Conservation (phyloP, 1,140 invertebrate species). For the Papilio polytes region DNA sequence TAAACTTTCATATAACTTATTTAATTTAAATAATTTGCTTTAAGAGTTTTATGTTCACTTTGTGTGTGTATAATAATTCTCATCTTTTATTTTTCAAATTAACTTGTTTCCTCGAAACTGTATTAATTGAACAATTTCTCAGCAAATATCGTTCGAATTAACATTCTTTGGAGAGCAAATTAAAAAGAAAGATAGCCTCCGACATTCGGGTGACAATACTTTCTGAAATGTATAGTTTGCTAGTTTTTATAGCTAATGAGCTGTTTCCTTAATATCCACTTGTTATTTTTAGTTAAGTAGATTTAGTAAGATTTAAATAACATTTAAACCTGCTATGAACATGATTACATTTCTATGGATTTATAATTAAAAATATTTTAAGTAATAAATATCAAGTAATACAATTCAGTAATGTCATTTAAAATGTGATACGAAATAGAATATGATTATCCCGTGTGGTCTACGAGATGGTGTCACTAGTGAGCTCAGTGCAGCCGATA, state of each 20-base stretch:
- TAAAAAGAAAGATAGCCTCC: slow-evolving; percentile 48
- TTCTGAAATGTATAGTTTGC: neutral
- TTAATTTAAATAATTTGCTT: neutral
- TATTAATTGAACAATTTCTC: slow-evolving; percentile 51
- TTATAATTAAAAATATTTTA: neutral
- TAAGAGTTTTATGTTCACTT: neutral
- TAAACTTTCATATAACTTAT: neutral
- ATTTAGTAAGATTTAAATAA: too few species aligned
- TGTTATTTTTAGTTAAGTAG: too few species aligned
- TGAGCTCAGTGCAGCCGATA: slow-evolving; percentile 62
- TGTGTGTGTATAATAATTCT: neutral
- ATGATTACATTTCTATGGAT: too few species aligned
- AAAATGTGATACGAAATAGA: neutral
- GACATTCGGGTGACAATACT: slow-evolving; percentile 23
- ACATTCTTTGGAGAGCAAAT: slow-evolving; percentile 71
- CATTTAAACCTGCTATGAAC: too few species aligned
- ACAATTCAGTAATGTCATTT: neutral
- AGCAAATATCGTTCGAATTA: slow-evolving; percentile 57
- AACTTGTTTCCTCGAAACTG: slow-evolving; percentile 53
- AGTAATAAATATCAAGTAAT: neutral
- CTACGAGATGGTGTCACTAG: slow-evolving; percentile 39
- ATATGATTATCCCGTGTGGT: slow-evolving; percentile 17
- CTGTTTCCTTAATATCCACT: too few species aligned
- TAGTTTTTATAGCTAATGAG: too few species aligned
- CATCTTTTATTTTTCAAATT: neutral